phyloP scores from a whole-genome alignment of 1,140 invertebrate species.

The Caerostris extrusa region DNA sequence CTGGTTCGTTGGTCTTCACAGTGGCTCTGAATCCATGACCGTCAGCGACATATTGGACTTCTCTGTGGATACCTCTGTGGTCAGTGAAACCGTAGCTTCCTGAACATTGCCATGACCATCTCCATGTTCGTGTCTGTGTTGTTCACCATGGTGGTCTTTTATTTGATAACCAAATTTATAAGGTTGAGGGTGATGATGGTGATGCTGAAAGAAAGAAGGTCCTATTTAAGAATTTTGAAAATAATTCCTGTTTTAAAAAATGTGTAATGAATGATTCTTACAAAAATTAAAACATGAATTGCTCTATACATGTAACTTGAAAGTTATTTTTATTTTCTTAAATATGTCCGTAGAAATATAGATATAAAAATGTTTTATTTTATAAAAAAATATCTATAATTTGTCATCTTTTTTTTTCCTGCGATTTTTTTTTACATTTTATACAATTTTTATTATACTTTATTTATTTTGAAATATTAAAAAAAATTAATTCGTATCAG shows the following conservation, averaged over 20 bases:
- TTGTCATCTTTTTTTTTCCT: no score
- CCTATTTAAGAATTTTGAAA: no score
- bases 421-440: no score
- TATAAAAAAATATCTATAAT: no score
- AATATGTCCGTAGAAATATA: background rate
- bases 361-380: background rate
- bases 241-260: background rate
- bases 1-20: constrained; percentile 78
- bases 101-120: constrained; percentile 71
- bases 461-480: no score
- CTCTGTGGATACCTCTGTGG: constrained; percentile 67
- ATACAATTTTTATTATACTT: no score
- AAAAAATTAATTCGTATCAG: no score
- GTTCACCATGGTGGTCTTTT: constrained; percentile 50
- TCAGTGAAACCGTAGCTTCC: constrained; percentile 71
- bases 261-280: no score
- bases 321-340: background rate
- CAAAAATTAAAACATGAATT: no score
- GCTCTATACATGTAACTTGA: background rate
- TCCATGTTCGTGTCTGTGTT: constrained; percentile 70
- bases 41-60: constrained; percentile 78
- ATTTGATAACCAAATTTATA: constrained; percentile 72
- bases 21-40: constrained; percentile 77
- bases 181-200: constrained; percentile 67
- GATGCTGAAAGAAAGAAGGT: no score